Evolutionary conservation across 1,140 invertebrate genomes (phyloP), one percentile per base, ranked within the genome.

Genomic region (Galendromus occidentalis): DNA sequence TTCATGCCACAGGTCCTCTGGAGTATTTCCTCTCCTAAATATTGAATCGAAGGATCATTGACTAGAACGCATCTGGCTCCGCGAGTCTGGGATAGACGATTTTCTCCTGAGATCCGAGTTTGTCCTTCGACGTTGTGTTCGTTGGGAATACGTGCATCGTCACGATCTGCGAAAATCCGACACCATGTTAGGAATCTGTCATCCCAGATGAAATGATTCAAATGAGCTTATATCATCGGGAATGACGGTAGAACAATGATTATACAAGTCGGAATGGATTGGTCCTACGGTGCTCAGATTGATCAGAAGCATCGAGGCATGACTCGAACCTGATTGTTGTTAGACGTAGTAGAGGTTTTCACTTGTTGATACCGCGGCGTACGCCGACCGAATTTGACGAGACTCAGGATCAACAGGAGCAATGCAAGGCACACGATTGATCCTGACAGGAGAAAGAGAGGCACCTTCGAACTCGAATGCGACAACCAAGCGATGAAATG

Each of bases 91-190:
- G 51, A 22, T 59, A 59, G 14, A 59, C 14, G 22, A 59, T 59
- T 25, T 59, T 59, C 51, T 59, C 51, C 51, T 59, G 51, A 14
- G 51, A 59, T 25, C 51, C 51, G 33, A 59, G 22, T 33, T 59
- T 59, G 14, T 33, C 51, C 14, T n/a, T 59, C 51, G 51, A 59
- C 51, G 25, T 25, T 12, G 25, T 33, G 14, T 59, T 33, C 51
- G 51, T 25, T 5, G 14, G 14, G 22, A 59, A 59, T 4, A 59
- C 51, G 20, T 59, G 51, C 51, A 59, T 59, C 9, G 51, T 59
- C 14, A 59, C 51, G 20, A 59, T 25, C 51, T 59, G 33, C 1
- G 25, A 59, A 20, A 29, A 29, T 25, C 14, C 25, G 14, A 59
- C 51, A 59, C 45, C 7, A 28, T 47, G 4, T 47, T 7, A 4